Evolutionary conservation across 2,113 vertebrate genomes (phyloP), one percentile per base, ranked within the genome.

Genomic region (Prolemur simus): DNA sequence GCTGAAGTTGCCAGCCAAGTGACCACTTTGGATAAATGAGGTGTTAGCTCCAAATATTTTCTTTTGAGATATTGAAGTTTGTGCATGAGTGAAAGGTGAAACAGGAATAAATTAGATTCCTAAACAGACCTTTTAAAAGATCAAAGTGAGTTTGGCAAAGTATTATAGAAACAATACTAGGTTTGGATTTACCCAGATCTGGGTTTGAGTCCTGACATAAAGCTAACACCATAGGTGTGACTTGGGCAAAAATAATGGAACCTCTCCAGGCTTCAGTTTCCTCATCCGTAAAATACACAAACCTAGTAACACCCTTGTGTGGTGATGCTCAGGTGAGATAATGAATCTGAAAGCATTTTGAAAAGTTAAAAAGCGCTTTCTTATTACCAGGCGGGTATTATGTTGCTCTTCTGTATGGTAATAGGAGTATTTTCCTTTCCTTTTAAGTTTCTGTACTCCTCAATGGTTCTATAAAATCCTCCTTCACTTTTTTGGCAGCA

Each of bases 11-110:
- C 47, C 69, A 21, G 11, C 32, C 42, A 63, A 34, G 47, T 89
- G 94, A 92, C 63, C 20, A 34, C 69, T 83, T 97, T 78, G 74
- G 74, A 80, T 87, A 95, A 84, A 87, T 80, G 63, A 97, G 56
- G n/a, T 96, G 37, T 77, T 95, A 89, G 88, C 39, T 71, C 54
- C 37, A 90, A 87, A 66, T 94, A 63, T 89, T 95, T 94, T 92
- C 69, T 92, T 96, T 87, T 80, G 66, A 94, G 74, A 89, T 23
- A 87, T 3, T 81, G 37, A 86, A 86, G 39, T 96, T 85, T 82
- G 27, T 56, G 20, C 39, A 25, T 42, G 77, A 85, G 27, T 90
- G 32, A 92, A 92, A 87, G 56, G 60, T 23, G n/a, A 91, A 89
- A 49, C n/a, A 71, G 71, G 78, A 89, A 29, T 94, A 49, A 21